Evolutionary conservation across 2,888 invertebrate genomes (phyloP).

Genomic region (Polydrusus tereticollis): DNA sequence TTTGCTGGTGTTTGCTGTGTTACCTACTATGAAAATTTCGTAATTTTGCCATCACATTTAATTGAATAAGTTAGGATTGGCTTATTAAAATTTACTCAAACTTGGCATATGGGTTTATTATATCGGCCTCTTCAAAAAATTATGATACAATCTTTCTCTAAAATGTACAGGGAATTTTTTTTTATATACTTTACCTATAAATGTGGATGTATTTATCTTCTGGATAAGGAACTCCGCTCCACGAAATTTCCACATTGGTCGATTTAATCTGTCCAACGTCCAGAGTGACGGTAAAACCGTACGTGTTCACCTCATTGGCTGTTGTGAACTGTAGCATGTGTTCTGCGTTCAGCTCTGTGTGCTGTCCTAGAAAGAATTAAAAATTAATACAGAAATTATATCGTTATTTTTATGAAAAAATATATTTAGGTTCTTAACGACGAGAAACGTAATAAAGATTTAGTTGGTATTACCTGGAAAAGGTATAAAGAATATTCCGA

Average conservation of each 20-base stretch:
- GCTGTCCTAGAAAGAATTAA: constrained; percentile 65
- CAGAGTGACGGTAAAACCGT: constrained; percentile 84
- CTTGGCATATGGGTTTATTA: no score
- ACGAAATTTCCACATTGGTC: constrained; percentile 82
- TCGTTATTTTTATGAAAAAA: no score
- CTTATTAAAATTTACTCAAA: no score
- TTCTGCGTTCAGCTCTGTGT: constrained; percentile 82
- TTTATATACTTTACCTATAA: constrained; percentile 66
- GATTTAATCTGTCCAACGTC: constrained; percentile 83
- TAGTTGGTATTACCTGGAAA: constrained; percentile 72
- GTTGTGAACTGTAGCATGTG: constrained; percentile 80
- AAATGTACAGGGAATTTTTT: not conserved
- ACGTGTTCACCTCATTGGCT: constrained; percentile 80
- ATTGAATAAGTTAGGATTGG: no score
- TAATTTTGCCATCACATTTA: no score
- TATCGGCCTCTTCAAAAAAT: no score
- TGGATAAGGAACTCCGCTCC: constrained; percentile 89
- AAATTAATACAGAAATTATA: no score
- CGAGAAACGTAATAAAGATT: no score
- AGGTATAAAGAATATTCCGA: constrained; percentile 86
- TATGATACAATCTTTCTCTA: no score
- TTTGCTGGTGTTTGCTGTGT: no score
- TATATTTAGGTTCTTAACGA: no score
- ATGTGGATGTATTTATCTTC: constrained; percentile 92
- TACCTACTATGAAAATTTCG: no score